Percentiles rank a stretch among this genome's conserved stretches.
Conservation (phyloP, 2,888 invertebrate genomes). For the Parnassius smintheus region DNA sequence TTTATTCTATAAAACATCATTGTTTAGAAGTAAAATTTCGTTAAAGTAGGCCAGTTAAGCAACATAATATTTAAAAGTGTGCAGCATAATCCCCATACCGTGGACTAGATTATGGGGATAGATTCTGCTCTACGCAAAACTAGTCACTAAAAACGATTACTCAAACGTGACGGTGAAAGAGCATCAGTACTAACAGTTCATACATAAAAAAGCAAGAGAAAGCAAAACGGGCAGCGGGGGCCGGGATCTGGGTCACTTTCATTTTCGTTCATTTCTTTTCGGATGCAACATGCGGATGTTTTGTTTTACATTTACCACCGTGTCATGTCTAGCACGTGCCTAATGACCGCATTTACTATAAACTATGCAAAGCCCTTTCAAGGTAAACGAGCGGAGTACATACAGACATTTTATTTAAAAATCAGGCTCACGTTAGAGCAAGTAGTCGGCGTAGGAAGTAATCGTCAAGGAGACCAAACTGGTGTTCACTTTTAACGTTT, state of each 20-base stretch:
- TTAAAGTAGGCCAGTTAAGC: too few relatives aligned
- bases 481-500: too few relatives aligned
- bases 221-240: slow-evolving; percentile 52
- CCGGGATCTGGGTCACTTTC: slow-evolving; percentile 75
- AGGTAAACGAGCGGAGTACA: neutral
- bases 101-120: neutral
- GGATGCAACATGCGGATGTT: slow-evolving; percentile 69
- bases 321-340: slow-evolving; percentile 39
- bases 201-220: slow-evolving; percentile 66
- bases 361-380: slow-evolving; percentile 8
- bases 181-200: slow-evolving; percentile 17
- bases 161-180: slow-evolving; percentile 26
- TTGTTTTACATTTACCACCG: slow-evolving; percentile 66
- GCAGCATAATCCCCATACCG: too few relatives aligned
- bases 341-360: slow-evolving; percentile 17
- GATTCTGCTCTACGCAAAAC: slow-evolving; percentile 2
- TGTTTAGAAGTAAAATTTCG: too few relatives aligned
- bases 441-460: too few relatives aligned
- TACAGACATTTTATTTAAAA: too few relatives aligned
- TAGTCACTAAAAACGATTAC: slow-evolving; percentile 18
- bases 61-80: too few relatives aligned
- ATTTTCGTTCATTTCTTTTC: slow-evolving; percentile 80
- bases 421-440: too few relatives aligned
- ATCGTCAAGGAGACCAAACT: too few relatives aligned
- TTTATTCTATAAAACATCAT: too few relatives aligned